Evolutionary conservation across 2,888 invertebrate species (phyloP).

Genomic region (Philhelius pedissequus): DNA sequence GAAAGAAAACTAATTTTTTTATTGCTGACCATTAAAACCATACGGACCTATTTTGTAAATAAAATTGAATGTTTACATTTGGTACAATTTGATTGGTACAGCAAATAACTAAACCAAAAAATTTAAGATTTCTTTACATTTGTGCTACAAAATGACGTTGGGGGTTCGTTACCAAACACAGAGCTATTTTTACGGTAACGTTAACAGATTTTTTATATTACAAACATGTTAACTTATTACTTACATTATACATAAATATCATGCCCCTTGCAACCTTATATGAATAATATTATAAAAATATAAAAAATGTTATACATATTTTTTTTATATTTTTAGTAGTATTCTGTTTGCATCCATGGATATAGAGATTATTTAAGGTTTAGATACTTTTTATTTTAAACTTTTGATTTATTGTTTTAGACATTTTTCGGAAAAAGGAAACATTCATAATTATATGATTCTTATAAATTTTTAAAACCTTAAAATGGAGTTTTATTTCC

Average conservation of each 20-base stretch:
- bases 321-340: conserved; percentile 1
- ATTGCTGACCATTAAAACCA: not conserved
- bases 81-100: too few relatives aligned
- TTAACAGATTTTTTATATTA: conserved; percentile 37
- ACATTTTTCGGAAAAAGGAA: too few relatives aligned
- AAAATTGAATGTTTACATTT: not conserved
- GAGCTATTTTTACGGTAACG: conserved; percentile 2
- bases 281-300: too few relatives aligned
- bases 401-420: too few relatives aligned
- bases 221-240: conserved; percentile 12
- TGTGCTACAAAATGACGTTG: not conserved
- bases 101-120: too few relatives aligned
- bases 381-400: too few relatives aligned
- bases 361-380: too few relatives aligned
- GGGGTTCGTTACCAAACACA: not conserved
- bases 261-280: not conserved
- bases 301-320: not conserved
- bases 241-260: not conserved
- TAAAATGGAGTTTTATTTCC: too few relatives aligned
- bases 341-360: conserved; percentile 3
- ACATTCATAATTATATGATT: too few relatives aligned
- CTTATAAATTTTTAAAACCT: too few relatives aligned
- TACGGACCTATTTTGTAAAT: not conserved
- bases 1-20: not conserved
- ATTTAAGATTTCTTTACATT: too few relatives aligned